A percentile compares a stretch with the other conserved stretches of the same genome.
Conservation (phyloP, 2,113 vertebrate genomes). For the Gymnorhina tibicen region DNA sequence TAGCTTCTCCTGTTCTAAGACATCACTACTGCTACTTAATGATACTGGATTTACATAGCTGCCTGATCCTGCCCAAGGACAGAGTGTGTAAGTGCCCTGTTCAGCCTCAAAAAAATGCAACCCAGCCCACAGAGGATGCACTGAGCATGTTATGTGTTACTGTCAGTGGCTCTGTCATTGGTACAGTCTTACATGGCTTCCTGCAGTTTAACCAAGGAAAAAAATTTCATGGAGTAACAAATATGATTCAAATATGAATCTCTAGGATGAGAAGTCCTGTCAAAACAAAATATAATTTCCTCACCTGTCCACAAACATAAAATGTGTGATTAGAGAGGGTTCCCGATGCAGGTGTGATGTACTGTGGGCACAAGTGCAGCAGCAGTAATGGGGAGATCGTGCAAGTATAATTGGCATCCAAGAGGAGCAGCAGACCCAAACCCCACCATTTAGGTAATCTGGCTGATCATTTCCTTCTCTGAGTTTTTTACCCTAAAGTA, state of each 20-base stretch:
- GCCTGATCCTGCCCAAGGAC: neutral
- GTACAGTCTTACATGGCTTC: neutral
- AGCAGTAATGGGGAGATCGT: fast-evolving
- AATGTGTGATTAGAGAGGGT: neutral
- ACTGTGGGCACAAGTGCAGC: neutral
- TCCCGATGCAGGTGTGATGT: neutral
- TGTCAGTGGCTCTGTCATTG: neutral
- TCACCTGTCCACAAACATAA: neutral
- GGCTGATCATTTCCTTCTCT: neutral
- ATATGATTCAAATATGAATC: neutral
- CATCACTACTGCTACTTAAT: neutral
- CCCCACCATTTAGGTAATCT: neutral
- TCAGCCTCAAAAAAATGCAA: neutral
- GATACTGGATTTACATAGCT: neutral
- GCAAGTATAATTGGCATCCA: fast-evolving
- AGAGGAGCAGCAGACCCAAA: neutral
- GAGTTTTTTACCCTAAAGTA: neutral
- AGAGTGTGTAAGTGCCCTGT: neutral
- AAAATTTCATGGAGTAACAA: neutral
- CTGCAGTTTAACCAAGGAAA: neutral
- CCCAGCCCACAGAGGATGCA: neutral
- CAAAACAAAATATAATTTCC: neutral
- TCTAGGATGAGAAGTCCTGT: neutral
- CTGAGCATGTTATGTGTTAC: neutral
- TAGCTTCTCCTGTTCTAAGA: neutral